Evolutionary conservation across 2,888 invertebrate genomes (phyloP), one percentile per base, ranked within the genome.

Genomic region (Netelia fuscicornis): DNA sequence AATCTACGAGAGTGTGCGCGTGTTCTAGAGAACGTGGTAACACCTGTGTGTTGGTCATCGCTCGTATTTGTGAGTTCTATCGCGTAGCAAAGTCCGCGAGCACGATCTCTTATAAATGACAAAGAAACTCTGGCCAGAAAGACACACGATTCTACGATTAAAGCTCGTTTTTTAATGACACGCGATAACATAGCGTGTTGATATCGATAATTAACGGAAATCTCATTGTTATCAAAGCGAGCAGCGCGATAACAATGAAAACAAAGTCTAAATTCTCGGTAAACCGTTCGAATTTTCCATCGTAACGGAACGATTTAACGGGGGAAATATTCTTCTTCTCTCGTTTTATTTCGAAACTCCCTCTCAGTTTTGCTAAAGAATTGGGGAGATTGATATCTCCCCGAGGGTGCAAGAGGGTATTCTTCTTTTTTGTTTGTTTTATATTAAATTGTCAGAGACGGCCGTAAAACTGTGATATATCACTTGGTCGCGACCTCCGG

Each of bases 351-450:
- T 83, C 72, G 72, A 72, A 80, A 85, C 65, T 76, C 44, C n/a
- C 62, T 62, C 68, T 70, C n/a, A 23, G 64, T 42, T 6, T 72
- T 60, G 30, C 37, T 52, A 72, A 72, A 48, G 5, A 67, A 67
- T 58, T 44, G 44, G 42, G 44, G 13, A 42, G 67, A 72, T 84
- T 74, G 6, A 37, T 78, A 70, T 78, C 72, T 48, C 17, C 9
- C 17, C n/a, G 64, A 70, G 81, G 81, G 86, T 81, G 72, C 60
- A 77, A 84, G 74, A 84, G 81, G 81, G 83, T 84, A 81, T 76
- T 77, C 83, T 84, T 64, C 23, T 72, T 37, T 37, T 37, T 37
- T 37, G 0, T 6, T 6, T 37, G 5, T 6, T 37, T 37, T 37
- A 37, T 37, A 37, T 37, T 37, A 37, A 37, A 37, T 37, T 37